These are phyloP conservation scores for Panthera tigris DNA, from an alignment of 2,113 vertebrate genomes.

Conservation along the genomic window DNA sequence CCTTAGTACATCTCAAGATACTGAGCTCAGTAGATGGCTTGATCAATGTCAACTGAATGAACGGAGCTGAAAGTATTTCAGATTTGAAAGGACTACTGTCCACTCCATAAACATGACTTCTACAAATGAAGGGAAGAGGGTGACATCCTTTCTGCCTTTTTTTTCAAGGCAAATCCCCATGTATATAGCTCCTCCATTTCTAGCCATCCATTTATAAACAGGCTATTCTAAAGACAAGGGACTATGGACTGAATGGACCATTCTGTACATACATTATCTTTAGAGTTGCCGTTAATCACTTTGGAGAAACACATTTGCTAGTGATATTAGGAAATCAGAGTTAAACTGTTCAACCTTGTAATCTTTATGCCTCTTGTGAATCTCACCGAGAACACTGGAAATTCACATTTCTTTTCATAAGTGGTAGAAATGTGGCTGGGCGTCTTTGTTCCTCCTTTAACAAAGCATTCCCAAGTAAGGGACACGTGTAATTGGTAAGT, in stretches of 20 bases:
- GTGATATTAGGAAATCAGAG: not conserved
- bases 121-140: not conserved
- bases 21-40: not conserved
- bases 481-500: conserved; percentile 69
- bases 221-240: not conserved
- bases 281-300: not conserved
- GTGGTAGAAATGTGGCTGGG: not conserved
- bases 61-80: not conserved
- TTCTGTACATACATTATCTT: not conserved
- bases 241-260: not conserved
- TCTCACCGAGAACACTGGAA: not conserved
- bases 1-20: fast-evolving
- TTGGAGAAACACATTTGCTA: not conserved
- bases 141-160: too few relatives aligned
- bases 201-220: not conserved
- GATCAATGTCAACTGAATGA: not conserved
- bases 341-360: not conserved
- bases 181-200: not conserved
- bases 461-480: conserved; percentile 72
- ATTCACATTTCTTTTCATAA: conserved; percentile 9
- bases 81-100: not conserved
- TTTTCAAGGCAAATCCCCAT: not conserved
- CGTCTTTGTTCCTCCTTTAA: conserved; percentile 49
- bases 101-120: not conserved
- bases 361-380: not conserved